Evolutionary conservation across 1,140 invertebrate species (phyloP), one percentile per base, ranked within the genome.

Genomic region (Euglossa dilemma): DNA sequence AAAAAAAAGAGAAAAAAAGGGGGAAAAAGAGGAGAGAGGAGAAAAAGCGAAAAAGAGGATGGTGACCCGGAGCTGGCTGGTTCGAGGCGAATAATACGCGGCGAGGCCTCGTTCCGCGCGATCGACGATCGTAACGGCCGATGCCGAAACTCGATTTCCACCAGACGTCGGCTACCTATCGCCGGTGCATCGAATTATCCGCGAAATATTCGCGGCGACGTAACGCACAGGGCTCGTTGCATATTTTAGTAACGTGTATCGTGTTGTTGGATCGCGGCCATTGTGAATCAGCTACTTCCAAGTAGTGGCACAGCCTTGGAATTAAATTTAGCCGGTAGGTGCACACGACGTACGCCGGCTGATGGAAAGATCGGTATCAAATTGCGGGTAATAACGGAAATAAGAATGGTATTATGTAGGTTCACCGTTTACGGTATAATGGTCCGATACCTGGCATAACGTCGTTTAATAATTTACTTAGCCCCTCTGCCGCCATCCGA

Each of bases 361-460:
- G 86, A 78, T 84, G 80, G 84, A 85, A 76, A 82, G 83, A 85
- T 81, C 84, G 47, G 79, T 88, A 85, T 87, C 85, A 87, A 84
- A 84, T 87, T 87, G 85, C 85, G 61, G 76, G 66, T 87, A 87
- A 87, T 87, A 73, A 84, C 75, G 81, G 81, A 87, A 87, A 87
- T 87, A 87, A 87, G 85, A 87, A 87, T 87, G 71, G 85, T 78
- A 80, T 87, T 80, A 80, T 45, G 74, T 45, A 69, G 56, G 28
- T 61, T 66, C 45, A 45, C 47, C 64, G 80, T 79, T 87, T 79
- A 83, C 59, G 75, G 45, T 61, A 61, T 80, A 84, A 84, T 63
- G 47, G 63, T 43, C 64, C 23, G 70, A 74, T 59, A 70, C 25
- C 45, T 18, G 23, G 45, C 23, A 28, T 54, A 63, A 70, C 63